Evolutionary conservation across 1,140 invertebrate species (phyloP).

Genomic region (Paramacrobiotus metropolitanus): DNA sequence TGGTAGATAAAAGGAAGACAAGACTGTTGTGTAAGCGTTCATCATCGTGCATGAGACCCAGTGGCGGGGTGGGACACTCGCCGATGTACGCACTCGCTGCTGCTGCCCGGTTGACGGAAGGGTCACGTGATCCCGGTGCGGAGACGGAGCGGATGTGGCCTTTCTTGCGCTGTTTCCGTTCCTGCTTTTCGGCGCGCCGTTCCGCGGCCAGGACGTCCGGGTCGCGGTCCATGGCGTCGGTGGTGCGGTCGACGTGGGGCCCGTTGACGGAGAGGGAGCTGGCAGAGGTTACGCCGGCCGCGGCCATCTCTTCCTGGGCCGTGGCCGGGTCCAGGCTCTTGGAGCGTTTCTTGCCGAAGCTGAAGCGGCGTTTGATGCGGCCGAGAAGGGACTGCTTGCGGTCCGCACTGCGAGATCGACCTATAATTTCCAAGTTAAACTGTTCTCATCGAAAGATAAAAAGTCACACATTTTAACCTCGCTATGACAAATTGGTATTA

Average conservation of each 20-base stretch:
- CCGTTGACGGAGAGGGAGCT: not conserved
- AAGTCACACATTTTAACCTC: too few relatives aligned
- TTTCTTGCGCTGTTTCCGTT: not conserved
- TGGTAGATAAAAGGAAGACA: slow-evolving; percentile 4
- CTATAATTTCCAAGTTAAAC: too few relatives aligned
- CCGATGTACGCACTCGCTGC: not conserved
- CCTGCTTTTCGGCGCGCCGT: not conserved
- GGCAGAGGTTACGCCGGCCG: not conserved
- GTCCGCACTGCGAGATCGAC: too few relatives aligned
- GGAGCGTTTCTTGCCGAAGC: not conserved
- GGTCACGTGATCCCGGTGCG: not conserved
- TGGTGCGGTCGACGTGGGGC: not conserved
- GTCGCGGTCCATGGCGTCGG: not conserved
- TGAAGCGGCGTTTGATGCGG: not conserved
- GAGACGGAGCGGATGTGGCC: not conserved
- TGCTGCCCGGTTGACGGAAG: not conserved
- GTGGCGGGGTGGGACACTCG: not conserved
- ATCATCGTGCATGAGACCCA: not conserved
- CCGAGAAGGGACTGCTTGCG: not conserved
- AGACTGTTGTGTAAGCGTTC: not conserved
- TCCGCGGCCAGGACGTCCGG: not conserved
- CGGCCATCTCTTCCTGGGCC: not conserved
- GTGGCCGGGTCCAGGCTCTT: not conserved
- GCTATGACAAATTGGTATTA: too few relatives aligned
- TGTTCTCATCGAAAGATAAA: too few relatives aligned